Evolutionary conservation across 1,140 invertebrate genomes (phyloP).

Genomic region (Trichonephila clavata): DNA sequence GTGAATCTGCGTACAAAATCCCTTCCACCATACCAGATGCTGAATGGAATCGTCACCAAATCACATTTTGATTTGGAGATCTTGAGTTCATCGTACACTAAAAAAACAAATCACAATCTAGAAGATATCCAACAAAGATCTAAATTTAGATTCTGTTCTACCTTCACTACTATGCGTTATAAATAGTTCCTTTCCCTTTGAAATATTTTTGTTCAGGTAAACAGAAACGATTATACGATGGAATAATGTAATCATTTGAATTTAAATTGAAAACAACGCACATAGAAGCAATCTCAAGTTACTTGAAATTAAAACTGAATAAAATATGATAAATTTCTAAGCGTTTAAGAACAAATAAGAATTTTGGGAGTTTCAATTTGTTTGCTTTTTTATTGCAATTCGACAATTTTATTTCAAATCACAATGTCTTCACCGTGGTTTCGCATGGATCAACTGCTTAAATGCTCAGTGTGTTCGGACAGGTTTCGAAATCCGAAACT

Average conservation of each 20-base stretch:
- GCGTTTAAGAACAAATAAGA: background rate
- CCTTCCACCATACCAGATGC: background rate
- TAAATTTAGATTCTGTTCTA: slow-evolving; percentile 33
- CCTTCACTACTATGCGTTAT: slow-evolving; percentile 20
- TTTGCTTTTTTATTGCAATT: background rate
- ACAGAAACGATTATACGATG: slow-evolving; percentile 20
- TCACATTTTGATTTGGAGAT: slow-evolving; percentile 2
- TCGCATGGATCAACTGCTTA: slow-evolving; percentile 97
- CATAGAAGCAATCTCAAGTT: background rate
- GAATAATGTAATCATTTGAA: background rate
- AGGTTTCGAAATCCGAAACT: slow-evolving; percentile 97
- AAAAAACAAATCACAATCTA: background rate
- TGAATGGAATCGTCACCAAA: slow-evolving; percentile 30
- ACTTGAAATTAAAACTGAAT: background rate
- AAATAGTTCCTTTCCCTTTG: background rate
- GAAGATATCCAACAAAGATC: background rate
- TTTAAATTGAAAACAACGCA: background rate
- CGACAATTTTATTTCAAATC: background rate
- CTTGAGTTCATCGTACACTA: too few relatives aligned
- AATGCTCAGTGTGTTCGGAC: slow-evolving; percentile 98
- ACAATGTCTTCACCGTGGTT: slow-evolving; percentile 78
- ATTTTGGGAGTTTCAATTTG: background rate
- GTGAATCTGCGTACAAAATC: slow-evolving; percentile 20
- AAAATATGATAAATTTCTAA: background rate
- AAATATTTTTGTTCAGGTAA: background rate